Base-by-base conservation (phyloP, 2,888 invertebrate species). In the Ecliptopera silaceata region DNA sequence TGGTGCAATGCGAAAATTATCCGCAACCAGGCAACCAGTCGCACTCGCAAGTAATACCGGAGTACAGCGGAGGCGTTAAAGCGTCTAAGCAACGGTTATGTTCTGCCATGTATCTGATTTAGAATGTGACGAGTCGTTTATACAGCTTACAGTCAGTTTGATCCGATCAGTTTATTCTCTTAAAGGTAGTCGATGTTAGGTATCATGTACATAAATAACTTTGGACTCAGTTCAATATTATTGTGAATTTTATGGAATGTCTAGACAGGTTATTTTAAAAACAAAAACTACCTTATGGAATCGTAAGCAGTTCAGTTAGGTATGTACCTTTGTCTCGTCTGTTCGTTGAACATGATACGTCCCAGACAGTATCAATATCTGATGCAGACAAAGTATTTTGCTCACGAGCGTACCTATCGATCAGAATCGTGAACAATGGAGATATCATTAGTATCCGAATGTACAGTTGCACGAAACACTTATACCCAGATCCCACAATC, bases 1-100 rank as follows among this genome's bases (percentile, higher is more conserved):
- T 84, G 81, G 72, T 75, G 84, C 86, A 87, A 84, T 85, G 87
- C 82, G 87, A 89, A 88, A 88, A 88, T 86, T 88, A 88, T 87
- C 85, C 82, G 71, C 79, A 77, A 63, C 66, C 56, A 64, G 64
- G 62, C 63, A 52, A 57, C 59, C 57, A 64, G 56, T 56, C 53
- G 55, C 56, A 72, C 70, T 56, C 46, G 69, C 67, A 60, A 56
- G 56, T 61, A 72, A 70, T 61, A 51, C 68, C 66, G 53, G 69
- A 62, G 77, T 80, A 79, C 74, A 77, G 78, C 78, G 82, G 80
- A 84, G 84, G 86, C 85, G 86, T 86, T 80, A 84, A 84, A 79
- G 77, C 79, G 74, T 72, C 80, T 79, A 81, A 80, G 80, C 78
- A 84, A 85, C 84, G 86, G 84, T 84, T 85, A 82, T 82, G 84